Evolutionary conservation across 1,140 invertebrate genomes (phyloP).

Genomic region (Chymomyza costata): DNA sequence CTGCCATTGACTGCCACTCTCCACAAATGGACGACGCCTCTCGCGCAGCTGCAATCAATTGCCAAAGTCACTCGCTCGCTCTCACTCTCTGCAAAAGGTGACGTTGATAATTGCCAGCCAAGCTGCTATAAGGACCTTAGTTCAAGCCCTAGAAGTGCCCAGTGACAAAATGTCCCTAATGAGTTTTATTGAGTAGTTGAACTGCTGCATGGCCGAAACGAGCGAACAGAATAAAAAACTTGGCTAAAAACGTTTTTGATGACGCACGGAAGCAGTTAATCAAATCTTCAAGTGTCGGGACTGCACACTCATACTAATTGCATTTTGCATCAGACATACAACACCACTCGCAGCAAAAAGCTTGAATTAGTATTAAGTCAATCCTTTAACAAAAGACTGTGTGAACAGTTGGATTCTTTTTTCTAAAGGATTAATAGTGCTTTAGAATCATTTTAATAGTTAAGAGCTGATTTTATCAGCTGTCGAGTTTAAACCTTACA

Average conservation of each 20-base stretch:
- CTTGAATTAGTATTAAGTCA: no score
- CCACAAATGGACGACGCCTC: slow-evolving; percentile 33
- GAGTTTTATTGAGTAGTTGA: slow-evolving; percentile 68
- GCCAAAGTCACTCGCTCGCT: slow-evolving; percentile 59
- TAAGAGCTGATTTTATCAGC: no score
- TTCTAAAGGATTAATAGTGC: no score
- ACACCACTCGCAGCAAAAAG: slow-evolving; percentile 1
- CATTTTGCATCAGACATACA: slow-evolving; percentile 43
- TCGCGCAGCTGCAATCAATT: slow-evolving; percentile 67
- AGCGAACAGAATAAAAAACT: slow-evolving; percentile 6
- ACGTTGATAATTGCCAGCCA: slow-evolving; percentile 63
- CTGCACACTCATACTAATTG: slow-evolving; percentile 37
- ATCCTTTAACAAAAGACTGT: no score
- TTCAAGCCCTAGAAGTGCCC: slow-evolving; percentile 6
- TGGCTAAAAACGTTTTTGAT: slow-evolving; percentile 59
- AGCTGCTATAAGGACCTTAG: slow-evolving; percentile 4
- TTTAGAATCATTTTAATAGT: no score
- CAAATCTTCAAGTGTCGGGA: slow-evolving; percentile 61
- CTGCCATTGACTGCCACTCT: slow-evolving; percentile 49
- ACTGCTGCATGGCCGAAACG: slow-evolving; percentile 7
- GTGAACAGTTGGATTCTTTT: no score
- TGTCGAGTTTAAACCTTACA: no score
- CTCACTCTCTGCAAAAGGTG: no score
- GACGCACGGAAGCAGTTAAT: slow-evolving; percentile 72
- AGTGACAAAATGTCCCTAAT: slow-evolving; percentile 68